Evolutionary conservation across 2,888 invertebrate genomes (phyloP).

Genomic region (Drosophila merina): DNA sequence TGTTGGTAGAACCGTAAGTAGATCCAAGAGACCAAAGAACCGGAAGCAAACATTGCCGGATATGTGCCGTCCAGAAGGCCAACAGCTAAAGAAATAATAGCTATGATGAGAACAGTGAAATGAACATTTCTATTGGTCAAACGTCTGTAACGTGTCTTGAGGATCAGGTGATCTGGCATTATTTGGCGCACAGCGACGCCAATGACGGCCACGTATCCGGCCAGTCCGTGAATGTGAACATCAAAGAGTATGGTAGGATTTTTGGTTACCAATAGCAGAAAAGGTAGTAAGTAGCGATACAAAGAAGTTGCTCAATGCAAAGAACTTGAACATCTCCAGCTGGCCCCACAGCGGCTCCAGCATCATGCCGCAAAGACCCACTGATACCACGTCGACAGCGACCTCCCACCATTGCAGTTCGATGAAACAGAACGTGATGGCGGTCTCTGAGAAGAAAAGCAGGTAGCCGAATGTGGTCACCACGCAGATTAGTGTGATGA

Average conservation of each 20-base stretch:
- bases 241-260: slow-evolving; percentile 94
- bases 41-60: slow-evolving; percentile 97
- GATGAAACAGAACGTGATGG: slow-evolving; percentile 96
- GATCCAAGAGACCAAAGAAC: slow-evolving; percentile 95
- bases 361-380: slow-evolving; percentile 96
- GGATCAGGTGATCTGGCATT: too few relatives aligned
- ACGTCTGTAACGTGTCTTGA: too few relatives aligned
- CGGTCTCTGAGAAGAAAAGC: slow-evolving; percentile 93
- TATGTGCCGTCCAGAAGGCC: slow-evolving; percentile 95
- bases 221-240: slow-evolving; percentile 96
- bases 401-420: slow-evolving; percentile 98
- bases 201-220: slow-evolving; percentile 92
- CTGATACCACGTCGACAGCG: slow-evolving; percentile 94
- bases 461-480: slow-evolving; percentile 95
- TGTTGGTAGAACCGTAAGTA: slow-evolving; percentile 98
- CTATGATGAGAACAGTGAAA: slow-evolving; percentile 90
- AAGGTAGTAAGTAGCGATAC: slow-evolving; percentile 95
- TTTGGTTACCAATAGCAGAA: slow-evolving; percentile 94
- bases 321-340: slow-evolving; percentile 97
- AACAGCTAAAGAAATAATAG: slow-evolving; percentile 91
- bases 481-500: slow-evolving; percentile 95
- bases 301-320: slow-evolving; percentile 94
- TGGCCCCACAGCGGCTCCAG: slow-evolving; percentile 98
- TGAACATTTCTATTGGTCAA: slow-evolving; percentile 90
- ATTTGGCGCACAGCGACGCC: too few relatives aligned